Base-by-base conservation (phyloP, 2,888 invertebrate species). In the Anthophora plumipes region DNA sequence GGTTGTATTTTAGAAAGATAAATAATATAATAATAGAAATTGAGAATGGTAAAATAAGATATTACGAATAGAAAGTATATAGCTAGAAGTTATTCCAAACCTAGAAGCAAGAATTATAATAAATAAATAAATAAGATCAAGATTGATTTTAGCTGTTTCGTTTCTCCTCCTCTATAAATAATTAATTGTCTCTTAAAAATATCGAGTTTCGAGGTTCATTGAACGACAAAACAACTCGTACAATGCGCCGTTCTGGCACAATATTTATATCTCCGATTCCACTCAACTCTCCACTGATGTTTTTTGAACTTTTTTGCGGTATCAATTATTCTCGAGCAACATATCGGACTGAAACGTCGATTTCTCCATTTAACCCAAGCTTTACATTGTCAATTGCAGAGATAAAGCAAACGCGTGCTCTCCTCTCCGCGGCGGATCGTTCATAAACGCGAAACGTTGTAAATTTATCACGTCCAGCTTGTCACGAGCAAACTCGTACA, bases 321-420 rank as follows among this genome's bases (percentile, higher is more conserved):
- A 70, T 70, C 76, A 63, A 70, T 76, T 76, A 70, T 76, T 64
- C 70, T 31, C 55, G 12, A 48, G 55, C 37, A 75, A 70, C 70
- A 25, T 64, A 48, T 70, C 70, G 41, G 55, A 59, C 55, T 6
- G 76, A 48, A 54, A 64, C 25, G 60, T 76, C 76, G 70, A 70
- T 70, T 76, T 64, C 50, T 50, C 63, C 50, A 37, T 63, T 64
- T 70, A 70, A 76, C 25, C 70, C 31, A 37, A 31, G 70, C 57
- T 75, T 69, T 63, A 55, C 70, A 57, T 76, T 76, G 63, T 69
- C 76, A 69, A 76, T 41, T 31, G 48, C 63, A 57, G 61, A 48
- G 63, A 63, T 41, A 70, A 70, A 76, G 37, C 39, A 48, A 50
- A 12, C 50, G 22, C 25, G 55, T 61, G 60, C 66, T 48, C n/a